Base-by-base conservation (phyloP, 2,888 invertebrate genomes). In the Acleris literana region DNA sequence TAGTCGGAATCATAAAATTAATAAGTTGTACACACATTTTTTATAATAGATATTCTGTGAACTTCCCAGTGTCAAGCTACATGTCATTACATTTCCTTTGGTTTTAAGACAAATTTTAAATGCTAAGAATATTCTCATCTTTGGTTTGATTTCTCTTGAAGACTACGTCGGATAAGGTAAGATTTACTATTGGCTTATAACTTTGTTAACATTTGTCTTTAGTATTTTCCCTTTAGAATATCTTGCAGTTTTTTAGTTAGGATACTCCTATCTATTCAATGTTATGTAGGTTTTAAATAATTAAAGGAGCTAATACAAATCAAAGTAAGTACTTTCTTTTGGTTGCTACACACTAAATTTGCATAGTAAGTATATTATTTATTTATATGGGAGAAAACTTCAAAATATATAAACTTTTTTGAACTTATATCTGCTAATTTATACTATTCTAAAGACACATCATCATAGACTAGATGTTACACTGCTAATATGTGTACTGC, bases 91-190 rank as follows among this genome's bases (percentile, higher is more conserved):
- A 55, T 46, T 54, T 49, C 55, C 29, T 59, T 58, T 49, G 51
- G 18, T 65, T 43, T 39, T 29, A 52, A 46, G 63, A 49, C 20
- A 65, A 48, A 63, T 56, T 46, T 61, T 61, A 46, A 65, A 65
- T 60, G 54, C 20, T 49, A 55, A 59, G 49, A 59, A 60, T 55
- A 55, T 48, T 64, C 18, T 65, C 55, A 65, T 52, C 51, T 55
- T 49, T 63, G 11, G 4, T 63, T 39, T 29, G 49, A 65, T 51
- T 44, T 60, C 29, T 55, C 51, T 51, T 52, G 65, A 55, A 56
- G 60, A 43, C 55, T 56, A 17, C 65, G 13, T 56, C 55, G 20
- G 29, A 49, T 51, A 61, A 54, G 56, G 65, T 65, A 65, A 61
- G 60, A 44, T 61, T 65, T 51, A 39, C 22, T 44, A 49, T 25